phyloP scores from a whole-genome alignment of 2,113 vertebrate species.

The Lycaon pictus region DNA sequence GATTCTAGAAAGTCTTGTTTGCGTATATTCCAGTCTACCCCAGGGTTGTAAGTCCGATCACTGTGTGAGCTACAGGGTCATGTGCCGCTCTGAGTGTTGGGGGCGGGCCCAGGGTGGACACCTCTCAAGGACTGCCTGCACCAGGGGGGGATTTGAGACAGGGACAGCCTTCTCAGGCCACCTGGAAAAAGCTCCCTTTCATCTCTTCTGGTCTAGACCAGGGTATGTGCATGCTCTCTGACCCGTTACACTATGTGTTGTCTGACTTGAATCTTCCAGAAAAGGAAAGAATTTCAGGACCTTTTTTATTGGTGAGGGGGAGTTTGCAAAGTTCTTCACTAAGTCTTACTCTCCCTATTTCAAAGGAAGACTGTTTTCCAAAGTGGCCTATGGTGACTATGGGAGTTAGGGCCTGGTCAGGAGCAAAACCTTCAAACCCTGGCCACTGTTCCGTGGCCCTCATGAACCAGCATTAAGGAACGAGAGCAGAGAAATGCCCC shows the following conservation, averaged over 20 bases:
- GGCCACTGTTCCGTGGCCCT: background rate
- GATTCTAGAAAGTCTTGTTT: background rate
- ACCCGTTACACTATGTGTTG: too few species aligned
- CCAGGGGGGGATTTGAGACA: background rate
- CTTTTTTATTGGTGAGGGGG: background rate
- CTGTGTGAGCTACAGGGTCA: background rate
- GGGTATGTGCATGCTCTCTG: background rate
- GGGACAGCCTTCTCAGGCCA: background rate
- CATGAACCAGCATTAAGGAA: background rate
- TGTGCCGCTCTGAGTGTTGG: background rate
- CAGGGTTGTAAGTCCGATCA: background rate
- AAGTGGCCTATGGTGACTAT: background rate
- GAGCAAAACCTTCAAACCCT: background rate
- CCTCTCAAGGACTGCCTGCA: background rate
- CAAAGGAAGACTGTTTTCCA: background rate
- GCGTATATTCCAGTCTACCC: background rate
- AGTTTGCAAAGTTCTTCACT: background rate
- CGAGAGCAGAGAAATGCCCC: background rate
- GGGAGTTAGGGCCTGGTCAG: background rate
- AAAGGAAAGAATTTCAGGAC: slow-evolving; percentile 32
- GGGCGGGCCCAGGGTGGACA: background rate
- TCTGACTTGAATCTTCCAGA: background rate
- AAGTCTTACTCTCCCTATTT: background rate
- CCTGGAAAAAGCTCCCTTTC: background rate
- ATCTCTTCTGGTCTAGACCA: too few species aligned